Evolutionary conservation across 2,797 vertebrate species (phyloP).

Genomic region (Malurus splendens): DNA sequence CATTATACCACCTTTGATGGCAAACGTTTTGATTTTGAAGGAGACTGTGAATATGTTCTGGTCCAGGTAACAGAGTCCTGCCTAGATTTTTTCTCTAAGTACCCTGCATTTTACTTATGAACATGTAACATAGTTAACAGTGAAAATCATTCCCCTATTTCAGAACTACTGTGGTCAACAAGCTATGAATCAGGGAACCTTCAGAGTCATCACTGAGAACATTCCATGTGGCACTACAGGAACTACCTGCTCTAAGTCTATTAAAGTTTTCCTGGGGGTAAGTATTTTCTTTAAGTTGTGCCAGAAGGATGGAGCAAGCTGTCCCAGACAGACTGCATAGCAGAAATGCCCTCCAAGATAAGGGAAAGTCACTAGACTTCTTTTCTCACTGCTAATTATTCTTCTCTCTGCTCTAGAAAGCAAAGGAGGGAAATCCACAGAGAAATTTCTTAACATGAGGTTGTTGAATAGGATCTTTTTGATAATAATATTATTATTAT

Average conservation of each 20-base stretch:
- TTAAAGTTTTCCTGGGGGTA: slow-evolving; percentile 86
- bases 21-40: slow-evolving; percentile 85
- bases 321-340: not conserved
- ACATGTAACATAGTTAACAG: not conserved
- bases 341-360: not conserved
- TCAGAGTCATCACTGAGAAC: slow-evolving; percentile 88
- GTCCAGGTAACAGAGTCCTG: slow-evolving; percentile 75
- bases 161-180: slow-evolving; percentile 80
- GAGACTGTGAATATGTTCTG: slow-evolving; percentile 89
- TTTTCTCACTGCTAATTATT: not conserved
- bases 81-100: not conserved
- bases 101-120: not conserved
- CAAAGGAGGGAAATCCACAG: not conserved
- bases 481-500: not conserved
- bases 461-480: not conserved
- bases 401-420: not conserved
- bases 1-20: slow-evolving; percentile 90
- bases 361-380: not conserved
- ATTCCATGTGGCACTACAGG: slow-evolving; percentile 88
- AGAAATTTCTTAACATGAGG: not conserved
- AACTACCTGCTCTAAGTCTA: slow-evolving; percentile 88
- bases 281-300: not conserved
- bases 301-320: not conserved
- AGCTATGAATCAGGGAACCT: slow-evolving; percentile 61
- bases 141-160: not conserved